Base-by-base conservation (phyloP, 2,888 invertebrate genomes). In the Apamea epomidion region DNA sequence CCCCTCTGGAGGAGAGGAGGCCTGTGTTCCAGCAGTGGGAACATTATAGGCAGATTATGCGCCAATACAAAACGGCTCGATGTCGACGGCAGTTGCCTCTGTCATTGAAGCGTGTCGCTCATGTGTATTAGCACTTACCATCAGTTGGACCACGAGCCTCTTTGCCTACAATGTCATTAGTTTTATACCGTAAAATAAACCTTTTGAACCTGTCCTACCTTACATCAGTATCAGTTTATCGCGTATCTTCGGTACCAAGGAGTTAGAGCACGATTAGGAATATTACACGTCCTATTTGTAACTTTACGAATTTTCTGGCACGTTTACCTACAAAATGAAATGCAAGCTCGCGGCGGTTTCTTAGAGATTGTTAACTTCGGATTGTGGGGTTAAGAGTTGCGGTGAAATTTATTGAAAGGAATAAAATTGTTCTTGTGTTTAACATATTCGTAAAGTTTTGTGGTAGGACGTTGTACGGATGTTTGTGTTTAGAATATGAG, bases 331-430 rank as follows among this genome's bases (percentile, higher is more conserved):
- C 48, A 72, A 75, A 72, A 75, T 71, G 45, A 32, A 42, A 68
- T 72, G 45, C 72, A 65, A 69, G 29, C 72, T 60, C 37, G 42
- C 42, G 80, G 71, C 81, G 51, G 25, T 51, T 85, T 65, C 37
- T 54, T 42, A 65, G 25, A 72, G 21, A 62, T 68, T 67, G 18
- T 74, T 75, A 68, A 80, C 62, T 85, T 80, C 32, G 21, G 10
- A 58, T 64, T 70, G 25, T 16, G 14, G 16, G 68, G 62, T 80
- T 74, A 64, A 18, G 70, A 68, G 21, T 37, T 54, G n/a, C 29
- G 70, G 65, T 70, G 69, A 78, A 64, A 74, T 42, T 70, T 51
- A 1, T 37, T 10, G 32, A 48, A 37, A 25, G 29, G 32, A 29
- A 82, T 73, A 48, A 58, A 62, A 74, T 70, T 80, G 32, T 84